Percentiles rank a stretch among this genome's conserved stretches.
phyloP scores from a whole-genome alignment of 1,140 invertebrate genomes.

The Himalopsyche phryganea region DNA sequence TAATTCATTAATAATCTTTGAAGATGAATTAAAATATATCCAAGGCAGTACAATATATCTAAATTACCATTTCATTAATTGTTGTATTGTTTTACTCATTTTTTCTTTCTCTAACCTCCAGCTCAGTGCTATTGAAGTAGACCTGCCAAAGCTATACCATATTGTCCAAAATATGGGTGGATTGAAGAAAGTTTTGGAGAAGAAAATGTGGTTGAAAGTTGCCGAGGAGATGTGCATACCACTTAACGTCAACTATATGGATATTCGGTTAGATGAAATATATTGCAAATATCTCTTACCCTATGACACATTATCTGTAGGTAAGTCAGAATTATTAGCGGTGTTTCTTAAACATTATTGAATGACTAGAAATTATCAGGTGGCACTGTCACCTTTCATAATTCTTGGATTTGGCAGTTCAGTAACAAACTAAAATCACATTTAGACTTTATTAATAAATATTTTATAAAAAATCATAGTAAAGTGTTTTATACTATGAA shows the following conservation, averaged over 20 bases:
- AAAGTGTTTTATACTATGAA: too few species aligned
- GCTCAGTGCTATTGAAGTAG: conserved; percentile 87
- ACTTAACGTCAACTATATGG: conserved; percentile 76
- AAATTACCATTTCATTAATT: neutral
- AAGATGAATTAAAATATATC: too few species aligned
- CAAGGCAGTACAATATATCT: too few species aligned
- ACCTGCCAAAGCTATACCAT: conserved; percentile 81
- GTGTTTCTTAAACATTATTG: too few species aligned
- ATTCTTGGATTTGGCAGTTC: too few species aligned
- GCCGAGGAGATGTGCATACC: conserved; percentile 86
- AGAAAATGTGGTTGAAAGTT: conserved; percentile 86
- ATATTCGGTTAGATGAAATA: conserved; percentile 83
- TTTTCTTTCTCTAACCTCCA: conserved; percentile 47
- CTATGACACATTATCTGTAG: conserved; percentile 78
- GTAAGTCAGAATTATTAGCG: too few species aligned
- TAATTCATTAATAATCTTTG: too few species aligned
- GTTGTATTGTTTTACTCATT: neutral
- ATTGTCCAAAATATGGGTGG: conserved; percentile 84
- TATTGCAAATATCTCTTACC: conserved; percentile 93
- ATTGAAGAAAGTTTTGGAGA: conserved; percentile 84
- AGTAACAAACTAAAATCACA: too few species aligned
- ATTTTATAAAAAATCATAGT: too few species aligned
- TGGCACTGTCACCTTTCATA: too few species aligned
- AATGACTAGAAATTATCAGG: too few species aligned
- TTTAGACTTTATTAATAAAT: too few species aligned